Conservation (phyloP, 37 sponge, comb jelly and placozoan species). For the Theonella swinhoei region DNA sequence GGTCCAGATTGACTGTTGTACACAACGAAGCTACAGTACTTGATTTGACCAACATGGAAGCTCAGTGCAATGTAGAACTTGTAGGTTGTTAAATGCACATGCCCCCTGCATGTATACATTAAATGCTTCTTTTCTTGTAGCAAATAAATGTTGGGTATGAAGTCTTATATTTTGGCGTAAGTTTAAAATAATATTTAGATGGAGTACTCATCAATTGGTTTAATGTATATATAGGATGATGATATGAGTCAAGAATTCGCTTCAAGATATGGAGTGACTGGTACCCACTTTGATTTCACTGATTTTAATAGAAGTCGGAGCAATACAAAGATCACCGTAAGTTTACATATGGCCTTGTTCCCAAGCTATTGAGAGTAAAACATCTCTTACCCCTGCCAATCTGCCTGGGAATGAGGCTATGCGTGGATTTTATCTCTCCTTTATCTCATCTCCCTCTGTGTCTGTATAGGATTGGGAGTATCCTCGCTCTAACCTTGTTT, state of each 20-base stretch:
- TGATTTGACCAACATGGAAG: too few relatives aligned
- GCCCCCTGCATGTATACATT: neutral
- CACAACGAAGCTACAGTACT: too few relatives aligned
- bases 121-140: neutral
- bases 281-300: neutral
- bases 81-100: neutral
- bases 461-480: slow-evolving; percentile 67
- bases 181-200: too few relatives aligned
- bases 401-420: too few relatives aligned
- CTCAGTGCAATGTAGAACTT: neutral
- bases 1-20: too few relatives aligned
- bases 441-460: too few relatives aligned
- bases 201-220: too few relatives aligned
- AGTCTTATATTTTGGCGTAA: neutral
- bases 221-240: neutral
- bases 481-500: slow-evolving; percentile 34
- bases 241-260: neutral
- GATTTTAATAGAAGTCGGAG: neutral
- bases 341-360: too few relatives aligned
- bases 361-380: too few relatives aligned
- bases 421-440: too few relatives aligned
- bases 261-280: neutral
- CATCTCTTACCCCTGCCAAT: too few relatives aligned
- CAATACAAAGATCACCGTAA: neutral
- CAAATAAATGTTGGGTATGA: neutral